phyloP scores from a whole-genome alignment of 2,888 invertebrate species.

The Tetramorium bicarinatum region DNA sequence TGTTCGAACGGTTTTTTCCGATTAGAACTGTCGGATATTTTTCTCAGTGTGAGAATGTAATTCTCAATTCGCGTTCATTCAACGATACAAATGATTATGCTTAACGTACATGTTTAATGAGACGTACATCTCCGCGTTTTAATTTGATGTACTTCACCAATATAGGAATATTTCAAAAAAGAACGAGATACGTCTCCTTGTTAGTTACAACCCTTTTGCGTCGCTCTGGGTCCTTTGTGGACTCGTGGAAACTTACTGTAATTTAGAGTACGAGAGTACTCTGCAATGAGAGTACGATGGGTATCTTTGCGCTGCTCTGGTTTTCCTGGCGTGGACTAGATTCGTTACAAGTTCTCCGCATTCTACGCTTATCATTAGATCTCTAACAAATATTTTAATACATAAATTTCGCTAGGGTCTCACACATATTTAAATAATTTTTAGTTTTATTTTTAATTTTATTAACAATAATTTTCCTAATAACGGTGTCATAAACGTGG shows the following conservation, averaged over 20 bases:
- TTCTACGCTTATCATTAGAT: background rate
- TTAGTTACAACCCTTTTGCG: background rate
- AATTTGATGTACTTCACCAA: background rate
- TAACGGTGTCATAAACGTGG: background rate
- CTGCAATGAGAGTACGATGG: background rate
- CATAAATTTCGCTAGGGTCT: background rate
- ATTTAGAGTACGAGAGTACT: slow-evolving; percentile 1
- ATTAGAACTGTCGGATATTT: too few relatives aligned
- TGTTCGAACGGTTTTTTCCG: too few relatives aligned
- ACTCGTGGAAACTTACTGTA: background rate
- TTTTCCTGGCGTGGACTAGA: slow-evolving; percentile 68
- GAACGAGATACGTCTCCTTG: background rate
- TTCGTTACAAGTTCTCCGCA: slow-evolving; percentile 59
- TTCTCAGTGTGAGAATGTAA: too few relatives aligned
- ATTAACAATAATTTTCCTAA: background rate
- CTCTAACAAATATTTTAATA: slow-evolving; percentile 1
- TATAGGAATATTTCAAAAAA: background rate
- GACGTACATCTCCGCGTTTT: background rate
- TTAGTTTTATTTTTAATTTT: too few relatives aligned
- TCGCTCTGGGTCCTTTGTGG: background rate
- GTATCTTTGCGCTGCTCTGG: slow-evolving; percentile 60
- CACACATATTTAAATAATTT: background rate
- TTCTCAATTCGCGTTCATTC: background rate
- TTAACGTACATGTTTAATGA: background rate
- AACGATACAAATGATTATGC: background rate